Conservation (phyloP, 2,888 invertebrate species). For the Orchesella flavescens region DNA sequence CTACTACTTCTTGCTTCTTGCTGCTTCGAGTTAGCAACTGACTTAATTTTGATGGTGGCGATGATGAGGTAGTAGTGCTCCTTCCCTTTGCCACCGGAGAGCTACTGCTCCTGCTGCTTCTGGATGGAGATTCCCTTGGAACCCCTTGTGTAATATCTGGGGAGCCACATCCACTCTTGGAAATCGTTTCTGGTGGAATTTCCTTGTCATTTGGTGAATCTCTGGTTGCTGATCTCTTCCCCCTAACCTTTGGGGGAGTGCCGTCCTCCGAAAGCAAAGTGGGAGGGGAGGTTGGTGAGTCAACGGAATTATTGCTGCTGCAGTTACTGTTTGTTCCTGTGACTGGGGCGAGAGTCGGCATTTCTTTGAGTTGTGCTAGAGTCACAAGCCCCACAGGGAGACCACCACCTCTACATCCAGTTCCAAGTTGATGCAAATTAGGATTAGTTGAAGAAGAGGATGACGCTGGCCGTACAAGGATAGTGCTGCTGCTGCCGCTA, state of each 20-base stretch:
- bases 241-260: background rate
- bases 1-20: background rate
- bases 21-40: constrained; percentile 21
- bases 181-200: background rate
- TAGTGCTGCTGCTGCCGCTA: background rate
- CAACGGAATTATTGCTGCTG: constrained; percentile 3
- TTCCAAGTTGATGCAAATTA: too few relatives aligned
- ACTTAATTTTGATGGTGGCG: constrained; percentile 8
- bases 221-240: background rate
- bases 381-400: constrained; percentile 37
- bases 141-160: constrained; percentile 53
- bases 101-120: background rate
- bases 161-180: constrained; percentile 32
- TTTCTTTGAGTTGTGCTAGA: constrained; percentile 57
- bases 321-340: background rate
- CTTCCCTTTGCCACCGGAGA: background rate
- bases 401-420: background rate
- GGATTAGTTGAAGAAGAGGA: background rate
- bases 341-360: constrained; percentile 2
- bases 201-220: background rate
- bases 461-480: constrained; percentile 23
- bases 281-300: background rate
- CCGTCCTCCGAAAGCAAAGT: background rate
- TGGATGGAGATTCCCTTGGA: too few relatives aligned
- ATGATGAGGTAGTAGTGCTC: background rate